Base-by-base conservation (phyloP, 2,888 invertebrate species). In the Oegoconia quadripuncta region DNA sequence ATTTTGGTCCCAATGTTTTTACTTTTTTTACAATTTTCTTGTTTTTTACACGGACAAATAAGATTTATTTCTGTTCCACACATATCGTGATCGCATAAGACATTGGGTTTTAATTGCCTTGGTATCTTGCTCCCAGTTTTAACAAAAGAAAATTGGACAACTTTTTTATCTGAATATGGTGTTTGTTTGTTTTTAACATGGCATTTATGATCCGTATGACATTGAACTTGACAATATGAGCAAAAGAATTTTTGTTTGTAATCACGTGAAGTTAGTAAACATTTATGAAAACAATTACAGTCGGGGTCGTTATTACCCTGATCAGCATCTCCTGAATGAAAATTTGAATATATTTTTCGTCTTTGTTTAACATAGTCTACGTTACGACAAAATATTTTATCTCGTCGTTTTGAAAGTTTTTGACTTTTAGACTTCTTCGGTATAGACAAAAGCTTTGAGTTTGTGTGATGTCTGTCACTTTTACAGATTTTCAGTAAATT, bases 341-440 rank as follows among this genome's bases (percentile, higher is more conserved):
- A 36, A 16, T 18, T 20, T 9, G 44, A 44, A 33, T 36, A 35
- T 17, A 13, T 38, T 14, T 36, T 26, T 12, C 15, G 13, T 20
- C 22, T 14, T 12, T 8, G 38, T 41, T 46, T 15, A 37, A 38
- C 16, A 42, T 41, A 34, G 23, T 37, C 15, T 44, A 39, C n/a
- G 43, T n/a, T 31, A 28, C 29, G 37, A 20, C 9, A 9, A 11
- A 5, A 27, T 8, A 30, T 12, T 3, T 13, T 27, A 13, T 13
- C 26, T 14, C 16, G 22, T 16, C 8, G 3, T 22, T 30, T 39
- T 9, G 13, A 9, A 13, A 45, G 13, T 34, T 44, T 52, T 3
- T 36, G 26, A 36, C 40, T 46, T 35, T 48, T 48, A 2, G 44
- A 42, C 28, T 43, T 50, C 28, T 39, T 46, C 1, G 33, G 35